Evolutionary conservation across 1,140 invertebrate species (phyloP).

Genomic region (Brachionus sp.): DNA sequence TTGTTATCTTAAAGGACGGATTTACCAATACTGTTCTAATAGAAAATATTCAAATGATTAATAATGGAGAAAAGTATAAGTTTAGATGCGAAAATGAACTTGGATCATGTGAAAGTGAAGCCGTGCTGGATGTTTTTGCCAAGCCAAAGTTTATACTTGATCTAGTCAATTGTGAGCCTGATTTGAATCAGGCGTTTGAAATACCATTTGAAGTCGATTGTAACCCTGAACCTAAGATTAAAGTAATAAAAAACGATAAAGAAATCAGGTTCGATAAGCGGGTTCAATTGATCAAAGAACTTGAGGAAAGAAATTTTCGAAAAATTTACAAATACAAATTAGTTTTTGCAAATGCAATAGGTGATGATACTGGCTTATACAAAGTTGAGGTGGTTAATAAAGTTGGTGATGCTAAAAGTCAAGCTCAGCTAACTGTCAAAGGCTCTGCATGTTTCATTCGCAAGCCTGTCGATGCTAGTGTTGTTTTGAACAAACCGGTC

Average conservation of each 20-base stretch:
- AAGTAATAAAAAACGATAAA: conserved; percentile 32
- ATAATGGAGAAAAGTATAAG: conserved; percentile 6
- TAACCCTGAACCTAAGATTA: conserved; percentile 31
- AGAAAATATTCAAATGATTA: not conserved
- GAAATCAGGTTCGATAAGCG: conserved; percentile 17
- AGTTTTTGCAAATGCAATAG: not conserved
- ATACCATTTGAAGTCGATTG: not conserved
- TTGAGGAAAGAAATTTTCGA: not conserved
- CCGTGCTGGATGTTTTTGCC: not conserved
- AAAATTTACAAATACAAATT: conserved; percentile 6
- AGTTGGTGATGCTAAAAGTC: conserved; percentile 21
- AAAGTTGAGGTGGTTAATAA: conserved; percentile 25
- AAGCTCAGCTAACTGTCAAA: conserved; percentile 27
- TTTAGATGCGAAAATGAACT: conserved; percentile 30
- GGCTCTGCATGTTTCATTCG: not conserved
- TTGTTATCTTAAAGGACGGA: not conserved
- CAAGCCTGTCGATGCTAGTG: not conserved
- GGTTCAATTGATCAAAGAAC: not conserved
- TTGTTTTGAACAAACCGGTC: conserved; percentile 31
- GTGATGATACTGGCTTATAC: conserved; percentile 10
- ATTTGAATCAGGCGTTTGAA: conserved; percentile 25
- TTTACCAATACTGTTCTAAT: not conserved
- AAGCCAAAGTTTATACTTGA: conserved; percentile 7
- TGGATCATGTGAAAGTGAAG: conserved; percentile 16
- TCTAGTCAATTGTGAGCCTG: not conserved